phyloP scores from a whole-genome alignment of 2,888 invertebrate species.

The Cerastoderma edule region DNA sequence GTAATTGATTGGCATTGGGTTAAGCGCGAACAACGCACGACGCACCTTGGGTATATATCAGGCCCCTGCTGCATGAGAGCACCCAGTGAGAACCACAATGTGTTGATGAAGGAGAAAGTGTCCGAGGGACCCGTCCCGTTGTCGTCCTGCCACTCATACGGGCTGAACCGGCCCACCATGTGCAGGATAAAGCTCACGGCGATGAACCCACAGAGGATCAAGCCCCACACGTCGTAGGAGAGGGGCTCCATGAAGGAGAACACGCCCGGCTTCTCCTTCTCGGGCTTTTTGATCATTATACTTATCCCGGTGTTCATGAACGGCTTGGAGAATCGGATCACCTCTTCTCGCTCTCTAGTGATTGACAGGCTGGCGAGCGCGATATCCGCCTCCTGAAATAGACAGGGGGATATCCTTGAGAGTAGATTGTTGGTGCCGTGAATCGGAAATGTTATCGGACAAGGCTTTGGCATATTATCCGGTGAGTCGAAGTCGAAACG shows the following conservation, averaged over 20 bases:
- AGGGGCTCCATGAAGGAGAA: conserved; percentile 99
- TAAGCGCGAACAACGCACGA: not conserved
- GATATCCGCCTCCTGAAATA: conserved; percentile 91
- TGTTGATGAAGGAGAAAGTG: conserved; percentile 95
- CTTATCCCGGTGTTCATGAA: conserved; percentile 98
- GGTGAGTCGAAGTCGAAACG: too few species aligned
- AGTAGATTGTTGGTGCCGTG: too few species aligned
- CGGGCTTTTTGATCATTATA: conserved; percentile 96
- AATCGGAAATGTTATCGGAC: too few species aligned
- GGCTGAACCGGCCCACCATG: conserved; percentile 98
- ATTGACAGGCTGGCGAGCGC: conserved; percentile 97
- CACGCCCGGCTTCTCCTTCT: conserved; percentile 96
- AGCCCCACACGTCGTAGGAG: conserved; percentile 98
- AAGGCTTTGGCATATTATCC: too few species aligned
- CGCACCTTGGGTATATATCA: conserved; percentile 96
- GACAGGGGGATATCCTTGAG: too few species aligned
- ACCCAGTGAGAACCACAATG: conserved; percentile 98
- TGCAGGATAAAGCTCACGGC: conserved; percentile 98
- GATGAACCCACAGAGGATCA: conserved; percentile 93
- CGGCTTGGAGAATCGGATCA: conserved; percentile 98
- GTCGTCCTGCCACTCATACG: conserved; percentile 95
- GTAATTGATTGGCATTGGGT: too few species aligned
- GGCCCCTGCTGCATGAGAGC: conserved; percentile 99
- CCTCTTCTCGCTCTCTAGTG: conserved; percentile 95
- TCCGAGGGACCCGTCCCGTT: conserved; percentile 72